Evolutionary conservation across 92 coral and sea anemone species (phyloP).

Genomic region (Parazoanthus darwini): DNA sequence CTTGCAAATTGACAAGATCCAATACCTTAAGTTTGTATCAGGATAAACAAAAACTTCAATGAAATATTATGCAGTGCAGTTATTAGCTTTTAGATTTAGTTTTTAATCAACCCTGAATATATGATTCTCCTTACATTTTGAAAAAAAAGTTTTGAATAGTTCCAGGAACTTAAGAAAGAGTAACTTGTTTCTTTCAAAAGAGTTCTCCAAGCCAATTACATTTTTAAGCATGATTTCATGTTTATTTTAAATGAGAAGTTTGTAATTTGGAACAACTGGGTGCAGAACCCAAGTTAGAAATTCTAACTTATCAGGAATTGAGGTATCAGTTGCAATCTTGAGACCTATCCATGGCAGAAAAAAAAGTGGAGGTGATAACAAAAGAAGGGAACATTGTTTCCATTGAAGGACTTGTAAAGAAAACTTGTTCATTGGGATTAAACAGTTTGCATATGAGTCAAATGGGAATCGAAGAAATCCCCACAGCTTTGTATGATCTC

Average conservation of each 20-base stretch:
- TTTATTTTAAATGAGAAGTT: not conserved
- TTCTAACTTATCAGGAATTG: not conserved
- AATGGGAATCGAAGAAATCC: conserved; percentile 47
- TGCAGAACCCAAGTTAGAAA: not conserved
- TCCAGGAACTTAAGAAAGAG: not conserved
- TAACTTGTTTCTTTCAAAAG: not conserved
- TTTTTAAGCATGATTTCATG: too few species aligned
- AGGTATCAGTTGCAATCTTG: not conserved
- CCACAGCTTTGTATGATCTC: conserved; percentile 49
- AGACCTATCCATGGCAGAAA: not conserved
- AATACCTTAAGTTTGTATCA: not conserved
- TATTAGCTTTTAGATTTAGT: not conserved
- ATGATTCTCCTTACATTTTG: not conserved
- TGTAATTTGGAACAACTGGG: not conserved
- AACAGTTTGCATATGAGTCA: conserved; percentile 55
- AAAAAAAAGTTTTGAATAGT: too few species aligned
- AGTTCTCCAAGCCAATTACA: not conserved
- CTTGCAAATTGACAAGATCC: not conserved
- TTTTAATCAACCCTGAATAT: too few species aligned
- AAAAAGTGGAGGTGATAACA: not conserved
- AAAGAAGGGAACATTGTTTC: not conserved
- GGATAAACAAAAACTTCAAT: not conserved
- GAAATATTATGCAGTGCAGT: not conserved
- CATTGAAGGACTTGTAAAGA: conserved; percentile 34
- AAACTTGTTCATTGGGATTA: conserved; percentile 13